Percentiles rank a stretch among this genome's conserved stretches.
phyloP scores from a whole-genome alignment of 2,113 vertebrate species.

The Urocynchramus pylzowi region DNA sequence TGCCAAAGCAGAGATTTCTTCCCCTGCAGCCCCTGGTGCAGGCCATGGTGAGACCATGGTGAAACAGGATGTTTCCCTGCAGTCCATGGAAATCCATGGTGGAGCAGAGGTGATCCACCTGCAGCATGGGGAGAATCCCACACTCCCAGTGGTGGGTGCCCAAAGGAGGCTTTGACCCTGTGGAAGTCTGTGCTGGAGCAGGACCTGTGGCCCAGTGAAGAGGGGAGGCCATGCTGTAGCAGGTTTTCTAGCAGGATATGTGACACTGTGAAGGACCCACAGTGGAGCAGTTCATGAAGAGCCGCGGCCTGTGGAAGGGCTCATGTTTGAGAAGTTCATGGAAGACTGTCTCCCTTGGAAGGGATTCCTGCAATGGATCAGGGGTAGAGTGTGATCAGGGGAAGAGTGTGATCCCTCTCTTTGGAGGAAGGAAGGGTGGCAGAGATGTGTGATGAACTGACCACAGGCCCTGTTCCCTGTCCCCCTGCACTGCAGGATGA shows the following conservation, averaged over 20 bases:
- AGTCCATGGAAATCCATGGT: neutral
- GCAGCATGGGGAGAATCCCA: neutral
- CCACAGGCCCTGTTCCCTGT: neutral
- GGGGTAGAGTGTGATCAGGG: neutral
- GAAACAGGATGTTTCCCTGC: neutral
- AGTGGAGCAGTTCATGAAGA: no score
- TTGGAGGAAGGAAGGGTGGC: neutral
- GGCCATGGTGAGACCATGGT: neutral
- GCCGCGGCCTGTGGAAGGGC: neutral
- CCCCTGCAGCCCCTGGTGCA: neutral
- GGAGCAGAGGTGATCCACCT: neutral
- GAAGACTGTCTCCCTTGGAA: neutral
- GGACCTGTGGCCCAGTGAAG: neutral
- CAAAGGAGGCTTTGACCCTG: neutral
- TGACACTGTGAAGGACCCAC: neutral
- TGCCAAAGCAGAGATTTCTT: neutral
- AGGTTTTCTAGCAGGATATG: neutral
- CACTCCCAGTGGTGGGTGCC: neutral
- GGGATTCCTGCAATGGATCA: neutral
- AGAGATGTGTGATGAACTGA: neutral
- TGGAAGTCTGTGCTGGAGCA: neutral
- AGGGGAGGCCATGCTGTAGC: neutral
- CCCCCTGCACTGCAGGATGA: neutral
- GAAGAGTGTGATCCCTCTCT: neutral
- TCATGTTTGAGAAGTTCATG: neutral